Evolutionary conservation across 2,888 invertebrate genomes (phyloP).

Genomic region (Listrodromus nycthemerus): DNA sequence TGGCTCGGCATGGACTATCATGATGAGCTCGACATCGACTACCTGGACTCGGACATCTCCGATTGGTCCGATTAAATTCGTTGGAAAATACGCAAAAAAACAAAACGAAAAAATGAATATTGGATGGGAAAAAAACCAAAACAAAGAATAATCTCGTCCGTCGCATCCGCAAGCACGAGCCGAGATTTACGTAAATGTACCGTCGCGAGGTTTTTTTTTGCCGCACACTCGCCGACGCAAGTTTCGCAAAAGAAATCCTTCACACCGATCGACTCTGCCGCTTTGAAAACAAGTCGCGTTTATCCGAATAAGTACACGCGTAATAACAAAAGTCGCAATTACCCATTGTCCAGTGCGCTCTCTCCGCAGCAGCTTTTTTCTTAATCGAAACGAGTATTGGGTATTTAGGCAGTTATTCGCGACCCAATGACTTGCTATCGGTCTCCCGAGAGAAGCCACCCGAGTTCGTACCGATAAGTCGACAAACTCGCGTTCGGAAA

Average conservation of each 20-base stretch:
- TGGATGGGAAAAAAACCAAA: not conserved
- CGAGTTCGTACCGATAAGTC: not conserved
- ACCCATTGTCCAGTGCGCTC: constrained; percentile 56
- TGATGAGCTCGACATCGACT: constrained; percentile 86
- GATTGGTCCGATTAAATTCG: constrained; percentile 85
- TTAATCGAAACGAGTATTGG: constrained; percentile 40
- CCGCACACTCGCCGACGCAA: not conserved
- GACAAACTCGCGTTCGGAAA: not conserved
- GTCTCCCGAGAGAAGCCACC: not conserved
- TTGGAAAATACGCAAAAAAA: constrained; percentile 8
- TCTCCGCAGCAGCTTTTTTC: constrained; percentile 30
- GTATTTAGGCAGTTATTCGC: not conserved
- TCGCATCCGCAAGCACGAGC: constrained; percentile 9
- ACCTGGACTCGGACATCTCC: constrained; percentile 87
- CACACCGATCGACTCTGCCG: constrained; percentile 12
- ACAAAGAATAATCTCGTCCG: constrained; percentile 33
- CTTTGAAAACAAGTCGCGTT: constrained; percentile 13
- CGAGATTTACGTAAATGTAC: constrained; percentile 6
- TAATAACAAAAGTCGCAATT: constrained; percentile 34
- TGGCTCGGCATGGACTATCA: constrained; percentile 86
- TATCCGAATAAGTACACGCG: constrained; percentile 1
- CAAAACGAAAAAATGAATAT: not conserved
- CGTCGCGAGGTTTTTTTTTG: constrained; percentile 7
- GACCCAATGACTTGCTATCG: not conserved
- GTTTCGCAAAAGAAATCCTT: constrained; percentile 11